A percentile compares a stretch with the other conserved stretches of the same genome.
These are phyloP conservation scores for Brenthis hecate DNA, from an alignment of 2,888 invertebrate species.

Conservation along the genomic window DNA sequence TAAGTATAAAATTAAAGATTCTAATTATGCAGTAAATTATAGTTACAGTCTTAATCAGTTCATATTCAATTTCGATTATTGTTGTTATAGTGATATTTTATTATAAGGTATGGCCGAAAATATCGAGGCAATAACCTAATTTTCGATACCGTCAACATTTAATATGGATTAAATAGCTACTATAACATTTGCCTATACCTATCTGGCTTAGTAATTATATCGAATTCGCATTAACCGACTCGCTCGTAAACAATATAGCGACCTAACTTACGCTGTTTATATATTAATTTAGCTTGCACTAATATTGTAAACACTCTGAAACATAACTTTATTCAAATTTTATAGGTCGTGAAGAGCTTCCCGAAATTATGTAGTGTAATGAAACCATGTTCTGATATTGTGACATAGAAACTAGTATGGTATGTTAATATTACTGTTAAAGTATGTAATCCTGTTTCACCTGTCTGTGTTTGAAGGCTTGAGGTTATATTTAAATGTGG, in stretches of 20 bases:
- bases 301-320: constrained; percentile 35
- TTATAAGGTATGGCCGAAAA: constrained; percentile 13
- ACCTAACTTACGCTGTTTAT: constrained; percentile 55
- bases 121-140: constrained; percentile 25
- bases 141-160: constrained; percentile 31
- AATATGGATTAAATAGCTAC: constrained; percentile 38
- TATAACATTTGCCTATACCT: constrained; percentile 36
- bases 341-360: constrained; percentile 10
- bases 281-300: constrained; percentile 57
- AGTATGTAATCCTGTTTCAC: constrained; percentile 17
- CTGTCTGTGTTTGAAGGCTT: constrained; percentile 27
- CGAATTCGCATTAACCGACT: constrained; percentile 57
- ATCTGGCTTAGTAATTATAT: constrained; percentile 60
- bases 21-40: background rate
- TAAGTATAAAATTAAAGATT: background rate
- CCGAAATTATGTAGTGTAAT: constrained; percentile 13
- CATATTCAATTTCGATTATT: background rate
- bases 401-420: constrained; percentile 3
- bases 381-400: constrained; percentile 18
- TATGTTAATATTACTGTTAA: constrained; percentile 13
- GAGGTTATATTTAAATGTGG: constrained; percentile 27
- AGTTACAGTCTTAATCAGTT: background rate
- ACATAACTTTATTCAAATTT: constrained; percentile 28
- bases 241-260: constrained; percentile 62
- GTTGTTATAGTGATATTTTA: background rate